Evolutionary conservation across 2,888 invertebrate species (phyloP), one percentile per base, ranked within the genome.

Genomic region (Bombylius major): DNA sequence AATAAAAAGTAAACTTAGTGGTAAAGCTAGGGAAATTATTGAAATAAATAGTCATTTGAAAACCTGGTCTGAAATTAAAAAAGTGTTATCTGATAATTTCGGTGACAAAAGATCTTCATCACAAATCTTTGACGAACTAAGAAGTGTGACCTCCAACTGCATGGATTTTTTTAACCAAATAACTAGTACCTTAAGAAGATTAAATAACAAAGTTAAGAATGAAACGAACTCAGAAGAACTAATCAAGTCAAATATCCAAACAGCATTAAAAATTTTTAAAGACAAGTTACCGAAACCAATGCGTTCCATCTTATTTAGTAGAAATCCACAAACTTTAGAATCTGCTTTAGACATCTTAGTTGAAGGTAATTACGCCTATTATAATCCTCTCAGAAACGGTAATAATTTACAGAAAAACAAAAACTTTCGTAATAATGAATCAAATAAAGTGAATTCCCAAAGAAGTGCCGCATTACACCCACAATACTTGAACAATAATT

Each of bases 131-230:
- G 53, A 53, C 39, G 44, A 47, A 13, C 11, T 53, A 12, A 47
- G 53, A 12, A 42, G 39, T 4, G 53, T 47, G 5, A 48, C 53
- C 14, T 45, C 56, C 3, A 53, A 44, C n/a, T 34, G 36, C 32
- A 4, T 53, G n/a, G 46, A 53, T 45, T 47, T 56, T 14, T 50
- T 34, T 46, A 56, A 53, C n/a, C 49, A 56, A 6, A 56, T 56
- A 7, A 53, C 53, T 45, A 45, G 12, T 12, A 45, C 33, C 11
- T 14, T 52, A 31, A 39, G 56, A 23, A 56, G 53, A 23, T 39
- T 56, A 14, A 56, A 56, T 32, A 56, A 52, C 36, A 56, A 56
- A 45, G 42, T 53, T 23, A 39, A 47, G 46, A 32, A 50, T 13
- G 53, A 51, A 44, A 31, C 4, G 6, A 13, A 51, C 4, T 13